phyloP scores from a whole-genome alignment of 2,113 vertebrate species.

The Cryptoleucopteryx plumbea region DNA sequence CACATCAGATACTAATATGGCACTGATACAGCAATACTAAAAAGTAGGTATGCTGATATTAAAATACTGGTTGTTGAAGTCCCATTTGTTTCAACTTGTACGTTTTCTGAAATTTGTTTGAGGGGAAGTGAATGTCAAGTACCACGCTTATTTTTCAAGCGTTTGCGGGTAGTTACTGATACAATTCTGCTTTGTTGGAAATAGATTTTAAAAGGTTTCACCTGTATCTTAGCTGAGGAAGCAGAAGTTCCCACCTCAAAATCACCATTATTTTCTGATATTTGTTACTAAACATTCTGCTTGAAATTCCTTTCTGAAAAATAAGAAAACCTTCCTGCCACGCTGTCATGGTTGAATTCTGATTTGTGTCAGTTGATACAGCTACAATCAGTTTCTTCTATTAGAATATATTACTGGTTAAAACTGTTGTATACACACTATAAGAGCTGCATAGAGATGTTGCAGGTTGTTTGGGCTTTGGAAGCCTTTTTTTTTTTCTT shows the following conservation, averaged over 20 bases:
- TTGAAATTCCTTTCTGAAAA: not conserved
- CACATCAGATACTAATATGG: not conserved
- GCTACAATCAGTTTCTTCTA: not conserved
- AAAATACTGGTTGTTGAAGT: not conserved
- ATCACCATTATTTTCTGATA: not conserved
- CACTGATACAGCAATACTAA: not conserved
- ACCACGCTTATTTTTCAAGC: not conserved
- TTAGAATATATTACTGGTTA: not conserved
- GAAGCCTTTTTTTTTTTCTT: not conserved
- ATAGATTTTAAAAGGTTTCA: not conserved
- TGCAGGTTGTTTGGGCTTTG: not conserved
- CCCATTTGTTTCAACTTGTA: not conserved
- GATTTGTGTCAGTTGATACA: not conserved
- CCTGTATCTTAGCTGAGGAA: not conserved
- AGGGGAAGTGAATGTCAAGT: not conserved
- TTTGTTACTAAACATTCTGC: not conserved
- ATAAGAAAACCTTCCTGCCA: not conserved
- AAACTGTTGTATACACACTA: not conserved
- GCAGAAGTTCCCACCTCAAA: not conserved
- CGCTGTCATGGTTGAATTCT: not conserved
- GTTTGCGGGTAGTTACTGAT: not conserved
- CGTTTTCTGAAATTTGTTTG: not conserved
- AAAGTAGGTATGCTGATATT: not conserved
- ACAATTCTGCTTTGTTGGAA: not conserved
- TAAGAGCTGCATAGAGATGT: not conserved